Evolutionary conservation across 2,113 vertebrate species (phyloP), one percentile per base, ranked within the genome.

Genomic region (Hypomesus transpacificus): DNA sequence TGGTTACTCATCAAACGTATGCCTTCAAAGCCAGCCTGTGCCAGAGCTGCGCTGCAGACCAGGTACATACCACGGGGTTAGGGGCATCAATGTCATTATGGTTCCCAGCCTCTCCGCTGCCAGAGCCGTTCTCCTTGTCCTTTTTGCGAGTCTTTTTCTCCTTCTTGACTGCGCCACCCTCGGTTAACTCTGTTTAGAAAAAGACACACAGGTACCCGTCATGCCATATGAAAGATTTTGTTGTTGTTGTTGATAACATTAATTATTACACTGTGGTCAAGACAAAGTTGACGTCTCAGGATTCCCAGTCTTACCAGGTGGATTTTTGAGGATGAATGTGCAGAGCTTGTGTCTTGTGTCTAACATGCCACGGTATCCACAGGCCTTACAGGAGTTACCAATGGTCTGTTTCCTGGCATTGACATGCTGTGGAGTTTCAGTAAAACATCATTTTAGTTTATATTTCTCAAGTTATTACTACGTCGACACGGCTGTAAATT

Each of bases 291-390:
- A 34, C 7, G 31, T 46, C 39, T 46, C 39, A 46, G 39, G 13
- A 8, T 1, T 46, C 9, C 21, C 4, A 28, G 9, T 16, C 92
- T 94, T 85, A 98, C 97, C 97, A 89, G 97, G 96, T 92, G 97
- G 96, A 89, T 98, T 99, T 95, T 99, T 99, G 89, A 98, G 97
- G 90, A 99, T 99, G 93, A 99, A 99, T 1, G 97, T 99, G 92
- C 97, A 99, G 87, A 99, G 96, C 89, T 98, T 99, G 94, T 98
- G 96, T 87, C 96, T 95, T 83, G 95, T 98, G 91, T 99, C 97
- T 72, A 99, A 94, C 96, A 98, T 99, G 94, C 96, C 95, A 75
- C 95, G 90, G 89, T 98, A 93, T 80, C 97, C 97, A 92, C 97
- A 99, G 91, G 96, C 97, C 93, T 99, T 99, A 93, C 96, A 99